These are phyloP conservation scores for Dugesia japonica DNA, from an alignment of 2,888 invertebrate species.

Conservation along the genomic window DNA sequence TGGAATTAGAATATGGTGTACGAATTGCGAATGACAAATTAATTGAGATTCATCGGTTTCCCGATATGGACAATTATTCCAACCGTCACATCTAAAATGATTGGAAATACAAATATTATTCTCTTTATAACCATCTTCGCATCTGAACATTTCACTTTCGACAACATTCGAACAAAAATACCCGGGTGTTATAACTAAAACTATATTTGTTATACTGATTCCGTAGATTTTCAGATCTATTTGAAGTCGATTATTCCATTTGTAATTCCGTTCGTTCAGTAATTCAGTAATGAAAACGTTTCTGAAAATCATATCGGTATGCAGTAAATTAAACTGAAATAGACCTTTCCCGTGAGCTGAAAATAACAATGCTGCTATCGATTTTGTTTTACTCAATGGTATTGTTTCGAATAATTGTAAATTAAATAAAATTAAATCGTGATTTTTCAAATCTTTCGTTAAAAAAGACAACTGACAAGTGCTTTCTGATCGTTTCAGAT, in stretches of 20 bases:
- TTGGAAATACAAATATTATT: slow-evolving; percentile 1
- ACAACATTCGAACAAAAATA: background rate
- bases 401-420: slow-evolving; percentile 3
- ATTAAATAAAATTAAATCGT: background rate
- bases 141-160: background rate
- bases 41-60: background rate
- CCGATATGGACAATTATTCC: slow-evolving; percentile 8
- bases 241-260: background rate
- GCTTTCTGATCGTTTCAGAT: background rate
- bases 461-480: background rate
- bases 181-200: background rate
- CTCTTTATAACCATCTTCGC: background rate
- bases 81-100: background rate
- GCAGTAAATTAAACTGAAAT: background rate
- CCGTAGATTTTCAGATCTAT: background rate
- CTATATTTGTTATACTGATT: background rate
- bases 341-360: background rate
- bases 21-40: background rate
- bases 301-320: background rate
- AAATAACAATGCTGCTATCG: background rate
- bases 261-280: background rate
- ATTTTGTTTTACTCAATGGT: background rate
- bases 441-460: background rate
- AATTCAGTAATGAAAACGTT: background rate
- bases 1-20: slow-evolving; percentile 3